phyloP scores from a whole-genome alignment of 2,113 vertebrate genomes.

The crab-eating macaque (Macaca fascicularis) region DNA sequence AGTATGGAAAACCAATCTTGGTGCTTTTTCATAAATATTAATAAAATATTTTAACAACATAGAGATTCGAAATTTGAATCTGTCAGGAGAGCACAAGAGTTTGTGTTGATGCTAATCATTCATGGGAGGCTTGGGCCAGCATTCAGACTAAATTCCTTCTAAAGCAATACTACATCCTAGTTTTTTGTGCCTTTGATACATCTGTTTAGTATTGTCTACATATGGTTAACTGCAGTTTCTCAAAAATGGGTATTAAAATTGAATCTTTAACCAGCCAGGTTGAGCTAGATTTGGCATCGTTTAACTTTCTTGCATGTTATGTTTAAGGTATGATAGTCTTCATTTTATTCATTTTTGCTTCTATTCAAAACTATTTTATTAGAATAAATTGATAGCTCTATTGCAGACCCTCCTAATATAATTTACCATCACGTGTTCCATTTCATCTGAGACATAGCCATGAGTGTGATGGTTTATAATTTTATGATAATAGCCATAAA shows the following conservation, averaged over 20 bases:
- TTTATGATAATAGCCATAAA: neutral
- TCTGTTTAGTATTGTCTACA: neutral
- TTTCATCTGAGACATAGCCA: neutral
- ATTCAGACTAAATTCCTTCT: slow-evolving; percentile 1
- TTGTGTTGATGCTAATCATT: neutral
- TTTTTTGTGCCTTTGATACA: neutral
- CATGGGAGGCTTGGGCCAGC: neutral
- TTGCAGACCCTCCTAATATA: neutral
- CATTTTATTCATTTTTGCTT: neutral
- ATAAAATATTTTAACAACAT: neutral
- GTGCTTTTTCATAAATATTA: slow-evolving; percentile 24
- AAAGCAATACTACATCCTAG: neutral
- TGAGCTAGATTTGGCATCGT: neutral
- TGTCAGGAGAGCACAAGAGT: neutral
- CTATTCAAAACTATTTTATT: neutral
- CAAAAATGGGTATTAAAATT: neutral
- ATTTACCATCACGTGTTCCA: neutral
- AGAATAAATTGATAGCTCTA: neutral
- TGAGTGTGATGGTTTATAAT: neutral
- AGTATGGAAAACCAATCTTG: neutral
- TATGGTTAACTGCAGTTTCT: neutral
- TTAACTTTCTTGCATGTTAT: neutral
- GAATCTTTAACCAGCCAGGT: neutral
- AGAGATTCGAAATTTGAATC: neutral
- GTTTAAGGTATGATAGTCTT: slow-evolving; percentile 4